A percentile compares a stretch with the other conserved stretches of the same genome.
phyloP scores from a whole-genome alignment of 1,140 invertebrate genomes.

The Pseudachorutes palmiensis region DNA sequence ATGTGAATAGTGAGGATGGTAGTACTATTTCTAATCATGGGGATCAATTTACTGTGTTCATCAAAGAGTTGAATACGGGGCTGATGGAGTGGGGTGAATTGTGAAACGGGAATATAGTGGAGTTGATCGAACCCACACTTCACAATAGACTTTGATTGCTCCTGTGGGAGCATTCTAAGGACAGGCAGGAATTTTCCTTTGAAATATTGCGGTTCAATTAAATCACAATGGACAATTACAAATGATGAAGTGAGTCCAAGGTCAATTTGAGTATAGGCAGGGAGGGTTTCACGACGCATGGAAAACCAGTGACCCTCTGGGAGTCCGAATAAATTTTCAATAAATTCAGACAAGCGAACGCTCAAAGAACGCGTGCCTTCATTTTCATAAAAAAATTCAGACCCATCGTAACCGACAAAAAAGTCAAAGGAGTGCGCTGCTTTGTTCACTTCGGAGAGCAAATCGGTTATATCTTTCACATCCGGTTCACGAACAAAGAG shows the following conservation, averaged over 20 bases:
- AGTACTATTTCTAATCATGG: not conserved
- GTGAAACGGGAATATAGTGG: not conserved
- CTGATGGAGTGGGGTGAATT: not conserved
- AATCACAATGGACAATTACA: not conserved
- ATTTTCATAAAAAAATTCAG: too few relatives aligned
- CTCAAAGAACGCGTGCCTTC: too few relatives aligned
- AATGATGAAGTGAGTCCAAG: not conserved
- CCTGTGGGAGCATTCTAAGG: not conserved
- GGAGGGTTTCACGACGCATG: not conserved
- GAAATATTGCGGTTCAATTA: not conserved
- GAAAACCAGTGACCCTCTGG: not conserved
- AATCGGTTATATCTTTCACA: too few relatives aligned
- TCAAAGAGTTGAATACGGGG: not conserved
- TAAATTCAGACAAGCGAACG: too few relatives aligned
- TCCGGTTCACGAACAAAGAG: too few relatives aligned
- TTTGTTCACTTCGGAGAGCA: too few relatives aligned
- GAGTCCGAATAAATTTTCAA: not conserved
- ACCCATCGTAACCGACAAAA: too few relatives aligned
- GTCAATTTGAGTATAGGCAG: not conserved
- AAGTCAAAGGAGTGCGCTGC: too few relatives aligned
- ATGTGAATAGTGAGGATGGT: too few relatives aligned
- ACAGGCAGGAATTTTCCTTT: not conserved
- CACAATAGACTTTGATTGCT: not conserved
- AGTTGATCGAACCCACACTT: not conserved
- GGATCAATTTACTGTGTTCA: not conserved